These are phyloP conservation scores for Chrysogorgia sp. DNA, from an alignment of 92 coral and sea anemone genomes.

Conservation along the genomic window DNA sequence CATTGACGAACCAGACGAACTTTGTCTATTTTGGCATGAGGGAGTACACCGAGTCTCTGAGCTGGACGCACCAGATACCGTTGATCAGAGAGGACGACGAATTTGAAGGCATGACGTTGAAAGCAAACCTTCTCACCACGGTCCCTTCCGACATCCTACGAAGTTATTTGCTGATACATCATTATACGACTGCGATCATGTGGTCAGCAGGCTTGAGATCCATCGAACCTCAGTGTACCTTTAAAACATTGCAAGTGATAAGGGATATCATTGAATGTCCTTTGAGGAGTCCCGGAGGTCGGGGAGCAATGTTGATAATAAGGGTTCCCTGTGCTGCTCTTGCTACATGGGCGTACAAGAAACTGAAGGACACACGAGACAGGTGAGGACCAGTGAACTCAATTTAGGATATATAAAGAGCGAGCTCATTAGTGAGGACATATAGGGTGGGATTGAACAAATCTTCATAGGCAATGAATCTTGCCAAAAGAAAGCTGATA, in stretches of 20 bases:
- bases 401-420: not conserved
- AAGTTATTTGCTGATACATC: slow-evolving; percentile 88
- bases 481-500: too few relatives aligned
- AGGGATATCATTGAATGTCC: slow-evolving; percentile 96
- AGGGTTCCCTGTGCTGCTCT: slow-evolving; percentile 87
- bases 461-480: not conserved
- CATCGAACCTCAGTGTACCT: slow-evolving; percentile 96
- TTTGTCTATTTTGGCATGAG: slow-evolving; percentile 87
- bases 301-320: slow-evolving; percentile 91
- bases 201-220: slow-evolving; percentile 99
- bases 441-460: not conserved
- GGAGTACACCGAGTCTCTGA: slow-evolving; percentile 93
- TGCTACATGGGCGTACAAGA: slow-evolving; percentile 84
- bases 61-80: slow-evolving; percentile 99
- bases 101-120: slow-evolving; percentile 89
- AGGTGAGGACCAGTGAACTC: slow-evolving; percentile 63
- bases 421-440: too few relatives aligned
- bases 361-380: slow-evolving; percentile 85
- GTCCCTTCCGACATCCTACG: slow-evolving; percentile 60
- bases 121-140: slow-evolving; percentile 72
- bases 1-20: slow-evolving; percentile 1
- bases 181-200: slow-evolving; percentile 98
- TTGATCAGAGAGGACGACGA: slow-evolving; percentile 95
- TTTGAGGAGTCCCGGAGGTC: slow-evolving; percentile 84
- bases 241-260: slow-evolving; percentile 94